Evolutionary conservation across 2,113 vertebrate genomes (phyloP).

Genomic region (Lasiurus borealis): DNA sequence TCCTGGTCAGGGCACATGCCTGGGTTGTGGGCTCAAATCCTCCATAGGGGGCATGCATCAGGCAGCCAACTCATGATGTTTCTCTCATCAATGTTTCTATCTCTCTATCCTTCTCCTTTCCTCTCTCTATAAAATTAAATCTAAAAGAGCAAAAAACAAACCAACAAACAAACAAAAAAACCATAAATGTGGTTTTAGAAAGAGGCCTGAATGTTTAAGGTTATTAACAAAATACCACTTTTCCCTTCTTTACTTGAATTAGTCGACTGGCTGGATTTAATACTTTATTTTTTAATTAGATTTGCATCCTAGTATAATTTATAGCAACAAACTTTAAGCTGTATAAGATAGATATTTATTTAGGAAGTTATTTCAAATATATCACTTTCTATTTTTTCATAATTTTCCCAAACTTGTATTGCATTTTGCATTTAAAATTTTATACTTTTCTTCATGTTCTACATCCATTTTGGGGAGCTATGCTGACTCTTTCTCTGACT

Average conservation of each 20-base stretch:
- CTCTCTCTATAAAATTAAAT: no score
- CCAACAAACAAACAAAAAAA: no score
- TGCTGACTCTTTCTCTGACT: background rate
- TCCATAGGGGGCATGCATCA: no score
- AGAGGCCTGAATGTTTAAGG: background rate
- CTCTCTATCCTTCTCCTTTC: no score
- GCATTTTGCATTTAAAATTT: background rate
- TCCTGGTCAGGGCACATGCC: no score
- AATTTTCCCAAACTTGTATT: background rate
- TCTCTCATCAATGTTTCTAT: no score
- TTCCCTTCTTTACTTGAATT: conserved; percentile 34
- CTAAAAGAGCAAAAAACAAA: no score
- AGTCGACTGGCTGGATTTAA: background rate
- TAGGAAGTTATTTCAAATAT: background rate
- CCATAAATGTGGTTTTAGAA: background rate
- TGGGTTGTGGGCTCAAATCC: no score
- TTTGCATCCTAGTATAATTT: background rate
- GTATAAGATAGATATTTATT: background rate
- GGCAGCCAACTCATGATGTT: no score
- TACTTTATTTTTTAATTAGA: background rate
- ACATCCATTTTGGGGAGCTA: background rate
- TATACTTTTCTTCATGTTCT: background rate
- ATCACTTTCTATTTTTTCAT: conserved; percentile 48
- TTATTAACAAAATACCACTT: background rate
- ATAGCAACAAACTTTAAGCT: background rate